Base-by-base conservation (phyloP, 2,113 vertebrate species). In the Tiliqua scincoides region DNA sequence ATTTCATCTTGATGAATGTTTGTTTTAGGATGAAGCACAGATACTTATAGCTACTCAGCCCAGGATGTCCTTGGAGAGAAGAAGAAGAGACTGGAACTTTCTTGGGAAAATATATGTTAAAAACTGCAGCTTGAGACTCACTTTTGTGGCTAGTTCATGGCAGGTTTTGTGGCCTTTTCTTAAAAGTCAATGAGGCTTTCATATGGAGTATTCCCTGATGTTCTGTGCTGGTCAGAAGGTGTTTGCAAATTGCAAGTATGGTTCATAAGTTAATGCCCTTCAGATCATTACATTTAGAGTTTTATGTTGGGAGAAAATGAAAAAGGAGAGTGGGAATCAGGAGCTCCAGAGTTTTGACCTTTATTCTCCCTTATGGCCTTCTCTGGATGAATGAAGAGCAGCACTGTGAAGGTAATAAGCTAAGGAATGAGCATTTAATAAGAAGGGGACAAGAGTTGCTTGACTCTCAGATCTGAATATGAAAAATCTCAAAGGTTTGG, bases 41-140 rank as follows among this genome's bases (percentile, higher is more conserved):
- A 78, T 80, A 35, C 77, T 85, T 48, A 73, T n/a, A 75, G 57
- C 67, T 85, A 79, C 73, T 85, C 84, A 35, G 30, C 21, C 86
- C 65, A 59, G 71, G 84, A 85, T 35, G 88, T 94, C 95, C 94
- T 95, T 95, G 93, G 87, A 80, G 79, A 89, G 70, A 80, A 87
- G 70, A 80, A 87, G 65, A 89, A 87, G 83, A 86, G 30, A 25
- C 23, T 83, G 48, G 71, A 92, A 91, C 82, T 87, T 85, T 88
- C 68, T 62, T 73, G 40, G 68, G 20, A 65, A 87, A 90, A 65
- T 71, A 0, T 57, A 40, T 54, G 23, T 52, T 67, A 68, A 2
- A n/a, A 72, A 83, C 80, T 37, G 23, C 83, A 83, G 37, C 5
- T 21, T 21, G 65, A 35, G 1, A 1, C 10, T 85, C 6, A 6